Evolutionary conservation across 1,140 invertebrate genomes (phyloP).

Genomic region (Ooceraea biroi): DNA sequence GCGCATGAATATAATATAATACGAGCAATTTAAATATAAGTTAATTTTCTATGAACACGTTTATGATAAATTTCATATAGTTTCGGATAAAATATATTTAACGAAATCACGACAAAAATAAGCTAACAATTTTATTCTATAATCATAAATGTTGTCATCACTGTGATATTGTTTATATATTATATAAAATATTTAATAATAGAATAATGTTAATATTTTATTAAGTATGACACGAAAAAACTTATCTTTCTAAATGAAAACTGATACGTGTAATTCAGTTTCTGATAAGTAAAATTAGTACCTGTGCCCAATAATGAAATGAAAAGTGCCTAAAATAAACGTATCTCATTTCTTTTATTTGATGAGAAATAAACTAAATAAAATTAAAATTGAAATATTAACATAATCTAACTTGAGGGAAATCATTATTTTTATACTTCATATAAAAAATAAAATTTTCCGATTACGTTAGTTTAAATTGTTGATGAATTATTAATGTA

Average conservation of each 20-base stretch:
- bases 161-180: slow-evolving; percentile 74
- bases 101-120: slow-evolving; percentile 24
- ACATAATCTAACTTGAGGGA: background rate
- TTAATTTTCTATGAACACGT: slow-evolving; percentile 47
- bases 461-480: slow-evolving; percentile 12
- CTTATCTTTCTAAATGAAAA: slow-evolving; percentile 29
- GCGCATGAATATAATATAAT: background rate
- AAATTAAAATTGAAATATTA: background rate
- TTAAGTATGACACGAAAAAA: background rate
- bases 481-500: background rate
- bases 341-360: slow-evolving; percentile 60
- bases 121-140: slow-evolving; percentile 32
- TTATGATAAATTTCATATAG: slow-evolving; percentile 29
- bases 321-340: slow-evolving; percentile 67
- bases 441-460: slow-evolving; percentile 12
- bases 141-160: slow-evolving; percentile 69
- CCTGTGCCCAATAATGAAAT: slow-evolving; percentile 60
- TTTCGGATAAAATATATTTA: slow-evolving; percentile 57
- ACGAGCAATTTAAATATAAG: slow-evolving; percentile 25
- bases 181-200: slow-evolving; percentile 48
- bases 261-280: slow-evolving; percentile 41
- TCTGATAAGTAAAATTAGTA: slow-evolving; percentile 63
- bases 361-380: background rate
- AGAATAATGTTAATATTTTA: slow-evolving; percentile 37
- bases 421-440: slow-evolving; percentile 39